These are phyloP conservation scores for Chionoecetes opilio DNA, from an alignment of 1,140 invertebrate genomes.

Conservation along the genomic window DNA sequence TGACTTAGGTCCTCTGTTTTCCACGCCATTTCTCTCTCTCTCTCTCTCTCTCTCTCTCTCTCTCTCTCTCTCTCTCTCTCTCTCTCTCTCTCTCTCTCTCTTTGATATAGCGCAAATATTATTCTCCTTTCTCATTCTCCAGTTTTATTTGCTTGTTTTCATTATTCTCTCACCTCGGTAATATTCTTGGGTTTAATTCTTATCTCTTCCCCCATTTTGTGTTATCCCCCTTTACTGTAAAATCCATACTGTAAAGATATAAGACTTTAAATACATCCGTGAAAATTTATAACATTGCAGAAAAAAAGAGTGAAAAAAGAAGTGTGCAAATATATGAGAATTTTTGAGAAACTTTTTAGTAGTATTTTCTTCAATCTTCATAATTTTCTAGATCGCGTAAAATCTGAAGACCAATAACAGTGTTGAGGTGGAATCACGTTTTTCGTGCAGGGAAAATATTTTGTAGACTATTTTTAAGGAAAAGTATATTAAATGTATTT, in stretches of 20 bases:
- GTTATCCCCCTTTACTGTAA: neutral
- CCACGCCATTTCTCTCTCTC: neutral
- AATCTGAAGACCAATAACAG: no score
- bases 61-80: constrained; percentile 25
- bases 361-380: no score
- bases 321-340: neutral
- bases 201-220: neutral
- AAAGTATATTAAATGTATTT: no score
- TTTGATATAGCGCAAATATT: neutral
- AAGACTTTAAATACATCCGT: neutral
- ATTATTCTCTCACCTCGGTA: neutral
- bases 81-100: neutral
- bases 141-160: neutral
- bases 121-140: neutral
- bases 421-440: no score
- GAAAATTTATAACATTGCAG: neutral
- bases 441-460: no score
- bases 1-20: neutral
- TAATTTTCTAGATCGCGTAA: no score
- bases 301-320: neutral
- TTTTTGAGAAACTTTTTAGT: neutral
- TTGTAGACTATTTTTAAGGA: no score
- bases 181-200: neutral
- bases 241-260: neutral
- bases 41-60: constrained; percentile 27